Evolutionary conservation across 1,140 invertebrate species (phyloP).

Genomic region (Plodia interpunctella): DNA sequence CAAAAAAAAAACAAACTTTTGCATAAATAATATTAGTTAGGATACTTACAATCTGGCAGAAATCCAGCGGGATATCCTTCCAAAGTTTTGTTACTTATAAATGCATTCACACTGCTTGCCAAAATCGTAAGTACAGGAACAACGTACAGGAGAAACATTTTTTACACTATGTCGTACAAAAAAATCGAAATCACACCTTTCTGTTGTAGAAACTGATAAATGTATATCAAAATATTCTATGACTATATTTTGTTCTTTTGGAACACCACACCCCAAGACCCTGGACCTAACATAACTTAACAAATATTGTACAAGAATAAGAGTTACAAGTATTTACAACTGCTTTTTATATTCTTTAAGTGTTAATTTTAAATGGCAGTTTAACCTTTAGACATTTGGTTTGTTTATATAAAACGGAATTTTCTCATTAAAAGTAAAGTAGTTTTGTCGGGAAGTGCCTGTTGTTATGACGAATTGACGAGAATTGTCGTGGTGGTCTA

Average conservation of each 20-base stretch:
- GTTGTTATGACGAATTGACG: no score
- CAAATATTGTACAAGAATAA: background rate
- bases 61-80: constrained; percentile 44
- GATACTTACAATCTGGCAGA: constrained; percentile 49
- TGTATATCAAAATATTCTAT: no score
- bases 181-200: background rate
- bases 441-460: no score
- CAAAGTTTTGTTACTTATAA: constrained; percentile 36
- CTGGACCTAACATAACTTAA: background rate
- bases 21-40: no score
- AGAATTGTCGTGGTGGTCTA: no score
- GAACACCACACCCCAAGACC: background rate
- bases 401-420: background rate
- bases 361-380: background rate
- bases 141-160: background rate
- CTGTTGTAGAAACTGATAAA: background rate
- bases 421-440: no score
- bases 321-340: constrained; percentile 19
- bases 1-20: constrained; percentile 15
- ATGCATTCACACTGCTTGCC: constrained; percentile 17
- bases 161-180: background rate
- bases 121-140: constrained; percentile 10
- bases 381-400: background rate
- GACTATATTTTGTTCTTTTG: background rate
- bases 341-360: constrained; percentile 2